Evolutionary conservation across 2,113 vertebrate genomes (phyloP).

Genomic region (Accipiter cooperii): DNA sequence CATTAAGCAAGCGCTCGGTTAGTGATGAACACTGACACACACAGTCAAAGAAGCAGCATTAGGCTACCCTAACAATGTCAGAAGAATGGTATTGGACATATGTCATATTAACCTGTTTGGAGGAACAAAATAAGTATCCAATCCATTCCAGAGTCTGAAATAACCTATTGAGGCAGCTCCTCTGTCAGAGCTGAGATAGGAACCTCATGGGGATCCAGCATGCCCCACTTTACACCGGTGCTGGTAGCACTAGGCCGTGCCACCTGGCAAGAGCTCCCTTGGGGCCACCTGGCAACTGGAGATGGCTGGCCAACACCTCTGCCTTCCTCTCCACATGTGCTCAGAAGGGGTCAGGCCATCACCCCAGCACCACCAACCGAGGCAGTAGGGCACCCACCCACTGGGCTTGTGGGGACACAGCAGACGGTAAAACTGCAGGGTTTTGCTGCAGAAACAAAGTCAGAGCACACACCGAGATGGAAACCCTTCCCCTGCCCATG

Average conservation of each 20-base stretch:
- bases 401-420: background rate
- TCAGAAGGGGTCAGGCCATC: background rate
- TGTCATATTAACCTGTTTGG: background rate
- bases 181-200: background rate
- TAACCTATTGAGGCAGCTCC: background rate
- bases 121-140: background rate
- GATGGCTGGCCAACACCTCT: background rate
- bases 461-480: background rate
- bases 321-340: background rate
- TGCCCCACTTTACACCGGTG: background rate
- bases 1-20: background rate
- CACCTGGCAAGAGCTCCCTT: background rate
- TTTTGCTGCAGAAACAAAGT: background rate
- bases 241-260: background rate
- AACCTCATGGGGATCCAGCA: background rate
- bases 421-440: background rate
- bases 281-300: background rate
- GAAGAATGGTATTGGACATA: background rate
- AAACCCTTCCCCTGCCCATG: background rate
- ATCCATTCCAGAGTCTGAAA: background rate
- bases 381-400: background rate
- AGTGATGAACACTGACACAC: background rate
- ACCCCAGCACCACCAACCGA: accelerated
- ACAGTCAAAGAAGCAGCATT: background rate
- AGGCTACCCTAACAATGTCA: background rate